phyloP scores from a whole-genome alignment of 35 echinoderm and acorn worm species.

The Acanthaster planci region DNA sequence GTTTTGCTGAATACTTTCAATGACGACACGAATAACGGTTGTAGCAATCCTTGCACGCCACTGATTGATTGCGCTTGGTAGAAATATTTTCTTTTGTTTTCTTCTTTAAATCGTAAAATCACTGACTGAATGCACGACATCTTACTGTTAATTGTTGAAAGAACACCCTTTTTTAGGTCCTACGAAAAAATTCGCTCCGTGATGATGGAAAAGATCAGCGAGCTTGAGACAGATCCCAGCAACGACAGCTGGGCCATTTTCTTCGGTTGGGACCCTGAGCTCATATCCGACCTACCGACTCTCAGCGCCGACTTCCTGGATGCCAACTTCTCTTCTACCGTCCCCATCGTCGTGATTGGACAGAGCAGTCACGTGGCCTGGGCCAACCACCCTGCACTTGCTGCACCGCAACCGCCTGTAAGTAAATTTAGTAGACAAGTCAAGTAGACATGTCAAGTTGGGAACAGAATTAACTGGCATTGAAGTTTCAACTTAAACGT shows the following conservation, averaged over 20 bases:
- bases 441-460: background rate
- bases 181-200: background rate
- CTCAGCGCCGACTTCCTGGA: slow-evolving; percentile 36
- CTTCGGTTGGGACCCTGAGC: slow-evolving; percentile 53
- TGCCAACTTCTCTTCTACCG: background rate
- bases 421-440: slow-evolving; percentile 21
- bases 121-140: too few relatives aligned
- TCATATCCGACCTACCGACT: slow-evolving; percentile 20
- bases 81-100: too few relatives aligned
- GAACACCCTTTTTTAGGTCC: too few relatives aligned
- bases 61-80: too few relatives aligned
- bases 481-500: background rate
- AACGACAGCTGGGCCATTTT: slow-evolving; percentile 31
- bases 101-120: too few relatives aligned
- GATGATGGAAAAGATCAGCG: background rate
- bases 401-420: background rate
- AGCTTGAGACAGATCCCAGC: background rate
- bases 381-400: slow-evolving; percentile 33
- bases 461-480: background rate
- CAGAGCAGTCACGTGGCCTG: slow-evolving; percentile 61
- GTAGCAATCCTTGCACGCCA: too few relatives aligned
- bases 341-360: slow-evolving; percentile 45
- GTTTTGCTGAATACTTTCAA: too few relatives aligned
- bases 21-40: too few relatives aligned
- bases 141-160: too few relatives aligned